These are phyloP conservation scores for Phrynocephalus guinanensis DNA, from an alignment of 2,797 vertebrate species.

Conservation along the genomic window DNA sequence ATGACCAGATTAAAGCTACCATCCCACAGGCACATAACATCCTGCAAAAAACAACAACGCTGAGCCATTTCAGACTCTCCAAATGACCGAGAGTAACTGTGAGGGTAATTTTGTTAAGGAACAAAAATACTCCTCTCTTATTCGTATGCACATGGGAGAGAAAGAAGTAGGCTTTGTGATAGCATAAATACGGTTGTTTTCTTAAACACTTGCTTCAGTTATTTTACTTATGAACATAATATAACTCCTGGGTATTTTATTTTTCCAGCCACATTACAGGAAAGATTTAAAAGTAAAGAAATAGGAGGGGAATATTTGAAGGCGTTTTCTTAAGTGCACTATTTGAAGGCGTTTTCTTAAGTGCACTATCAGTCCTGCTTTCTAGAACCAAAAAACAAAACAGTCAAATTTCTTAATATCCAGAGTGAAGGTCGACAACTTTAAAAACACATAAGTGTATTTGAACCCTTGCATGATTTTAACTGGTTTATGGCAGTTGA, in stretches of 20 bases:
- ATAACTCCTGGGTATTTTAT: not conserved
- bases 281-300: not conserved
- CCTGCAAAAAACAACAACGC: conserved; percentile 21
- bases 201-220: not conserved
- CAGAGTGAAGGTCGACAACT: too few species aligned
- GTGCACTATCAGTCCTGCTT: not conserved
- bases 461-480: not conserved
- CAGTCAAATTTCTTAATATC: too few species aligned
- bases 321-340: not conserved
- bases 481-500: not conserved
- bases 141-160: not conserved
- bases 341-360: not conserved
- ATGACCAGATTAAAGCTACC: conserved; percentile 35
- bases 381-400: too few species aligned
- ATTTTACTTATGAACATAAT: conserved; percentile 1
- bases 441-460: too few species aligned
- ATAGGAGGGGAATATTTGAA: not conserved
- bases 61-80: conserved; percentile 12
- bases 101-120: not conserved
- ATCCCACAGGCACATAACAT: conserved; percentile 12
- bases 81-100: not conserved
- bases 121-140: not conserved
- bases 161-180: not conserved
- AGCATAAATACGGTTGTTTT: not conserved
- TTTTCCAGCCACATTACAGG: not conserved